phyloP scores from a whole-genome alignment of 64 coral and sea anemone genomes.

The Exaiptasia diaphana region DNA sequence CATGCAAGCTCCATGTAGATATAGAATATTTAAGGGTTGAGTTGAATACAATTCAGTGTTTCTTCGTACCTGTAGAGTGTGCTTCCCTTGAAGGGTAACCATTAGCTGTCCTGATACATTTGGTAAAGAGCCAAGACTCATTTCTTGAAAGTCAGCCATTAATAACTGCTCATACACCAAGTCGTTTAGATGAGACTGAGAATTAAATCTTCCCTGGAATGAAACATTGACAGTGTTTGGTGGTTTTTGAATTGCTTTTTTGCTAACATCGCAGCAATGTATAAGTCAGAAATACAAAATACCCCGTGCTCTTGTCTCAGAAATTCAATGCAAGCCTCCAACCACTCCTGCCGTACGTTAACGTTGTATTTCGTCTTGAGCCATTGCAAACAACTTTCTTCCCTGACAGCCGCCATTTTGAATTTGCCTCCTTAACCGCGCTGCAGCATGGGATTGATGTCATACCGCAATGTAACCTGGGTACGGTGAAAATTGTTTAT shows the following conservation, averaged over 20 bases:
- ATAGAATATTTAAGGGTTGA: too few species aligned
- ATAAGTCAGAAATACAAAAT: neutral
- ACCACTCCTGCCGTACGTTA: constrained; percentile 59
- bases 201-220: constrained; percentile 23
- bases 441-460: neutral
- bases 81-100: neutral
- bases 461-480: constrained; percentile 29
- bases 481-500: constrained; percentile 71
- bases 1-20: too few species aligned
- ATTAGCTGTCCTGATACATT: neutral
- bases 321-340: constrained; percentile 70
- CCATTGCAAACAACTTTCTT: constrained; percentile 15
- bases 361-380: constrained; percentile 40
- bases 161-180: constrained; percentile 81
- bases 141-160: constrained; percentile 82
- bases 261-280: neutral
- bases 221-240: neutral
- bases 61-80: neutral
- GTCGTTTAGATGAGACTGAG: constrained; percentile 36
- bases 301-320: constrained; percentile 65
- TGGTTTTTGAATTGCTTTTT: neutral
- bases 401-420: constrained; percentile 75
- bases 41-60: too few species aligned
- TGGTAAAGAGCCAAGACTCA: constrained; percentile 44
- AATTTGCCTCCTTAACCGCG: neutral